These are phyloP conservation scores for Drosophila niveifrons DNA, from an alignment of 2,888 invertebrate species.

Conservation along the genomic window DNA sequence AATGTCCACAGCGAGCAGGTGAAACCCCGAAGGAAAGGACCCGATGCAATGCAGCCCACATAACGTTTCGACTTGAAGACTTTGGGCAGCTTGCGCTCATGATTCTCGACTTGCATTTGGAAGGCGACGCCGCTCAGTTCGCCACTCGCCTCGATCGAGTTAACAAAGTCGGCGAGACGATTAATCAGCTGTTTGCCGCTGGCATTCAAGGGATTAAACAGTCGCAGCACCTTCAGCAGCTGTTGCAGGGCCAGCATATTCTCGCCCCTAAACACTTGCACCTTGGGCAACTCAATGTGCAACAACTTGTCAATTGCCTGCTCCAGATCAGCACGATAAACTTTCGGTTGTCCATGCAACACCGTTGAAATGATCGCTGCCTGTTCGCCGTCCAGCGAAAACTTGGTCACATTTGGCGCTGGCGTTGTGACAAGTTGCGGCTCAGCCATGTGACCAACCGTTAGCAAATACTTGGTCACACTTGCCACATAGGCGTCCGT, in stretches of 20 bases:
- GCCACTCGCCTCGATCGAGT: not conserved
- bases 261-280: slow-evolving; percentile 14
- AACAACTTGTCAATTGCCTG: slow-evolving; percentile 88
- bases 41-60: slow-evolving; percentile 93
- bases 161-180: slow-evolving; percentile 22
- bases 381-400: slow-evolving; percentile 39
- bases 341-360: slow-evolving; percentile 2
- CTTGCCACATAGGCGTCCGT: slow-evolving; percentile 30
- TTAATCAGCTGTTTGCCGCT: slow-evolving; percentile 40
- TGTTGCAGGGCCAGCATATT: slow-evolving; percentile 38
- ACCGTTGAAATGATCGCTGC: slow-evolving; percentile 48
- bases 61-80: slow-evolving; percentile 89
- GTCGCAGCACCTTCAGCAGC: slow-evolving; percentile 37
- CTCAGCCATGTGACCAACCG: not conserved
- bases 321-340: slow-evolving; percentile 88
- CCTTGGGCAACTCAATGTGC: slow-evolving; percentile 73
- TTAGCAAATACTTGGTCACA: slow-evolving; percentile 25
- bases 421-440: slow-evolving; percentile 5
- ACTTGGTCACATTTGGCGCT: not conserved
- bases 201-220: slow-evolving; percentile 48
- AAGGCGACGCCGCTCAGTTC: slow-evolving; percentile 50
- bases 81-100: slow-evolving; percentile 25
- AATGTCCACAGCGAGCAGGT: slow-evolving; percentile 97
- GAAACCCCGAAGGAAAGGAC: slow-evolving; percentile 91
- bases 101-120: slow-evolving; percentile 26